These are phyloP conservation scores for Nannospalax galili DNA, from an alignment of 2,113 vertebrate species.

Conservation along the genomic window DNA sequence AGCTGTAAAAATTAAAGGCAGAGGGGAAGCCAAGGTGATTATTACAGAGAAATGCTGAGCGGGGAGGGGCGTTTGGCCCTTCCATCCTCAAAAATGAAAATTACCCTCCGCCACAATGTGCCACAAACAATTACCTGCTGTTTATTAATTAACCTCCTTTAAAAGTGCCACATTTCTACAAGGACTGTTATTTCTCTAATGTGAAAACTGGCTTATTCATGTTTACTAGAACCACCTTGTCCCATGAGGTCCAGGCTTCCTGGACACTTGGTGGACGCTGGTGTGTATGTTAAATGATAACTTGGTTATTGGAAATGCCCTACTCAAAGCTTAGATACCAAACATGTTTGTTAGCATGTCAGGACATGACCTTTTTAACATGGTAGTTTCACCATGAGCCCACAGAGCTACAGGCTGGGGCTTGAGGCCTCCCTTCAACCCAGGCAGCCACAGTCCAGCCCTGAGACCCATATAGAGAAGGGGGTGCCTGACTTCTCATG, in stretches of 20 bases:
- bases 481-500: neutral
- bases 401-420: neutral
- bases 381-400: neutral
- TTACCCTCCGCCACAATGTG: slow-evolving; percentile 36
- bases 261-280: neutral
- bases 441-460: neutral
- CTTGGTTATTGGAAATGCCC: neutral
- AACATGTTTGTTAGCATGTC: neutral
- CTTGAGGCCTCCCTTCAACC: neutral
- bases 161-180: neutral
- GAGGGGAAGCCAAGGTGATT: slow-evolving; percentile 73
- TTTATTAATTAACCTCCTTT: slow-evolving; percentile 72
- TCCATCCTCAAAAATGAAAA: slow-evolving; percentile 42
- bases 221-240: neutral
- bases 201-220: slow-evolving; percentile 34
- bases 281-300: neutral
- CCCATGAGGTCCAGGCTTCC: neutral
- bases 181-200: slow-evolving; percentile 59
- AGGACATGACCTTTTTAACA: neutral
- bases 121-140: slow-evolving; percentile 62
- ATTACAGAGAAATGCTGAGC: slow-evolving; percentile 42
- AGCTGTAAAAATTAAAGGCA: slow-evolving; percentile 69
- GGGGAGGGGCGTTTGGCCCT: slow-evolving; percentile 43
- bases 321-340: neutral
- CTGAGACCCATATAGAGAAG: too few relatives aligned